Evolutionary conservation across 92 coral and sea anemone species (phyloP).

Genomic region (Actinostola sp.): DNA sequence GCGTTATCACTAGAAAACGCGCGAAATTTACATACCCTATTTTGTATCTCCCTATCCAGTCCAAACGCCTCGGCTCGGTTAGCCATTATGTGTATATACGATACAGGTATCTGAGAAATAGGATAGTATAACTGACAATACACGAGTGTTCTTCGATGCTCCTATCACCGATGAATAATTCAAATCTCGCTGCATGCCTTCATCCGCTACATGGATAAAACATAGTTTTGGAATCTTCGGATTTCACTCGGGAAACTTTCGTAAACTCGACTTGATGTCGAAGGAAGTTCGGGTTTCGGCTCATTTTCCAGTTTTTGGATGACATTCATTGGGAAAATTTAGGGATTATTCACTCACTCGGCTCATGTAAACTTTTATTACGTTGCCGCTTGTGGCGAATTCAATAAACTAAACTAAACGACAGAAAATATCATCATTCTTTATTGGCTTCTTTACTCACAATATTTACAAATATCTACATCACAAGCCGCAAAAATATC

Average conservation of each 20-base stretch:
- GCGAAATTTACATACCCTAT: slow-evolving; percentile 10
- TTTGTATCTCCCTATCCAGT: slow-evolving; percentile 31
- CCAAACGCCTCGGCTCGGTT: slow-evolving; percentile 13
- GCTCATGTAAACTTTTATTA: too few species aligned
- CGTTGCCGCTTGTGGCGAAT: too few species aligned
- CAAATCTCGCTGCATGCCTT: background rate
- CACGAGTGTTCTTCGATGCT: background rate
- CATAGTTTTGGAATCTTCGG: too few species aligned
- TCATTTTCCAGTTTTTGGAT: background rate
- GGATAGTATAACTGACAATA: slow-evolving; percentile 1
- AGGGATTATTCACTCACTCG: too few species aligned
- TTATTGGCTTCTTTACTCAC: too few species aligned
- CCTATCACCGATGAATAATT: background rate
- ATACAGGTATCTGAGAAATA: background rate
- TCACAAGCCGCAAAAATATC: too few species aligned
- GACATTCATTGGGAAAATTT: background rate
- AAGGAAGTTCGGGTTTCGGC: too few species aligned
- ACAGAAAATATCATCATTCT: too few species aligned
- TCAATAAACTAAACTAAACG: too few species aligned
- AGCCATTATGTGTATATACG: slow-evolving; percentile 4
- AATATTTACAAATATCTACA: too few species aligned
- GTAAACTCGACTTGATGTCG: too few species aligned
- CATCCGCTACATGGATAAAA: background rate
- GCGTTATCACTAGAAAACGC: background rate
- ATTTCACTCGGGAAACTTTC: background rate